Evolutionary conservation across 2,888 invertebrate genomes (phyloP).

Genomic region (Drosophila paucipuncta): DNA sequence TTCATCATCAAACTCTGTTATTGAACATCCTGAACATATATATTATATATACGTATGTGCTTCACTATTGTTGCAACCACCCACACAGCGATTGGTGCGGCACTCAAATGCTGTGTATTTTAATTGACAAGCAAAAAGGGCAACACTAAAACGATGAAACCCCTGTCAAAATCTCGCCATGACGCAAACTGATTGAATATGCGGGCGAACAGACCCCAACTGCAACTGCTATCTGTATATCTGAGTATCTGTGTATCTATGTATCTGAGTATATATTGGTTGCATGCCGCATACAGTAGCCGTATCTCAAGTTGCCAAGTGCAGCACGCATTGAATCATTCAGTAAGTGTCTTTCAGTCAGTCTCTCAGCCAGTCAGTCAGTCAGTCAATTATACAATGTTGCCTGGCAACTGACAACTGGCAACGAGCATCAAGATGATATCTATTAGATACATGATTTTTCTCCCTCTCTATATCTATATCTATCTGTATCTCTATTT

Average conservation of each 20-base stretch:
- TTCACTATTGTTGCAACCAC: slow-evolving; percentile 18
- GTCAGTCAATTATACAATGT: slow-evolving; percentile 64
- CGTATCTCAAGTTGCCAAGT: slow-evolving; percentile 56
- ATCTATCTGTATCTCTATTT: not conserved
- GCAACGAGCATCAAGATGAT: slow-evolving; percentile 64
- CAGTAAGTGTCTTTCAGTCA: slow-evolving; percentile 24
- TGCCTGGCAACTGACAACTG: slow-evolving; percentile 32
- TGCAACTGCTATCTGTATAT: slow-evolving; percentile 8
- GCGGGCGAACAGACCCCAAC: slow-evolving; percentile 59
- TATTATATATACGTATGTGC: not conserved
- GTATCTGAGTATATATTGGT: slow-evolving; percentile 11
- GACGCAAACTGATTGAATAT: slow-evolving; percentile 72
- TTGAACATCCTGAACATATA: not conserved
- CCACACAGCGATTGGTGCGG: slow-evolving; percentile 33
- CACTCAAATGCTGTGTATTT: slow-evolving; percentile 33
- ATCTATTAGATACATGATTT: slow-evolving; percentile 72
- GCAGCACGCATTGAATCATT: slow-evolving; percentile 66
- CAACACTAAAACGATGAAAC: slow-evolving; percentile 8
- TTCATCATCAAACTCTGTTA: slow-evolving; percentile 20
- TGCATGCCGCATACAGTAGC: slow-evolving; percentile 28
- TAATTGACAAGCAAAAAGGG: slow-evolving; percentile 66
- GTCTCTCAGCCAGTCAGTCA: slow-evolving; percentile 14
- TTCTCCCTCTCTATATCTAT: not conserved
- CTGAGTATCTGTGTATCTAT: slow-evolving; percentile 21
- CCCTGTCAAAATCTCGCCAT: slow-evolving; percentile 57